Percentiles rank a stretch among this genome's conserved stretches.
phyloP scores from a whole-genome alignment of 2,797 vertebrate species.

The Lemur catta region DNA sequence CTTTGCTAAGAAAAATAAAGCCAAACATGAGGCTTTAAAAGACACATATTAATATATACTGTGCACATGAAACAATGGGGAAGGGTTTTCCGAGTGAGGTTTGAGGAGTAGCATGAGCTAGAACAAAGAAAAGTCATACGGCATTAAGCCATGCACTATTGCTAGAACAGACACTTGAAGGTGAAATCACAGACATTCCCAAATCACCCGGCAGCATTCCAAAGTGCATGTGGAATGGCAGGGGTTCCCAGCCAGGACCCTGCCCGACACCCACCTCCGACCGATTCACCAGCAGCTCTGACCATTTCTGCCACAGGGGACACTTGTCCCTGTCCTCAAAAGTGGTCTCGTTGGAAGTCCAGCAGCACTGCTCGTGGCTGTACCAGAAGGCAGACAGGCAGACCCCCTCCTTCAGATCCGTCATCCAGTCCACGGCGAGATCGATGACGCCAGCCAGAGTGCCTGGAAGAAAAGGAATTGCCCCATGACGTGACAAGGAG shows the following conservation, averaged over 20 bases:
- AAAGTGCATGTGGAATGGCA: not conserved
- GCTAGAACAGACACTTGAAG: not conserved
- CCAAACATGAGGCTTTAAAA: not conserved
- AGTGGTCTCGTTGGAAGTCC: constrained; percentile 96
- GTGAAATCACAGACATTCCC: not conserved
- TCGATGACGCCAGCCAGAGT: constrained; percentile 97
- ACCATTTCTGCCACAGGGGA: constrained; percentile 98
- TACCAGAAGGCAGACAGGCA: constrained; percentile 96
- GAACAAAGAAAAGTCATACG: not conserved
- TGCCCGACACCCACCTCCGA: constrained; percentile 86
- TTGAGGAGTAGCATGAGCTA: not conserved
- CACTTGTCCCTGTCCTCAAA: constrained; percentile 98
- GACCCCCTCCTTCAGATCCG: constrained; percentile 97
- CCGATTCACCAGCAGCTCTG: constrained; percentile 93
- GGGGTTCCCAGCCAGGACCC: not conserved
- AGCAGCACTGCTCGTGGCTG: constrained; percentile 99
- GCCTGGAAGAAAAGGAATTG: constrained; percentile 82
- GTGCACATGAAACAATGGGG: not conserved
- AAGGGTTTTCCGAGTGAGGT: not conserved
- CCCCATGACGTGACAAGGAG: not conserved
- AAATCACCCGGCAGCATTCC: not conserved
- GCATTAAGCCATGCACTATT: not conserved
- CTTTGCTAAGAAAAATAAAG: not conserved
- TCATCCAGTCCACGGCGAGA: constrained; percentile 99
- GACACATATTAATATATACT: not conserved